A percentile compares a stretch with the other conserved stretches of the same genome.
These are phyloP conservation scores for Serranus cabrilla DNA, from an alignment of 2,797 vertebrate species.

Conservation along the genomic window DNA sequence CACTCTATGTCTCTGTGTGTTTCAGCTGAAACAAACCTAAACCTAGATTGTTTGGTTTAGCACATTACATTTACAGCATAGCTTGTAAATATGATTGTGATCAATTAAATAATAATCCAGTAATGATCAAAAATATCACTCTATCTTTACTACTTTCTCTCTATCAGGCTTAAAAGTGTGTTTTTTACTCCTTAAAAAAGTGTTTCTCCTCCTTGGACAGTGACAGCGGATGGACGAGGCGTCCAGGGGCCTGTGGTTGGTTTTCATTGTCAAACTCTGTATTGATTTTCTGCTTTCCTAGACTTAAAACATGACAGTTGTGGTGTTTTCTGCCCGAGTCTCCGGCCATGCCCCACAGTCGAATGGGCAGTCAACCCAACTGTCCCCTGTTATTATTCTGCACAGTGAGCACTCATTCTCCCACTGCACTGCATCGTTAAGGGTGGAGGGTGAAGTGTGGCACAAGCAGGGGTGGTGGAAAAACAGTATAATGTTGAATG, in stretches of 20 bases:
- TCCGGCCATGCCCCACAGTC: conserved; percentile 28
- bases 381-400: conserved; percentile 41
- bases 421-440: conserved; percentile 17
- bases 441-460: conserved; percentile 10
- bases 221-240: neutral
- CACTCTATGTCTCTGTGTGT: neutral
- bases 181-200: neutral
- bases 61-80: neutral
- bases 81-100: neutral
- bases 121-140: conserved; percentile 11
- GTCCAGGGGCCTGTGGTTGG: conserved; percentile 14
- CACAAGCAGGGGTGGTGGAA: neutral
- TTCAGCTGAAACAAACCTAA: neutral
- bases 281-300: conserved; percentile 44
- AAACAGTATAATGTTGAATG: conserved; percentile 15
- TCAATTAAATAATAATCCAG: neutral
- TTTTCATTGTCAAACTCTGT: conserved; percentile 30
- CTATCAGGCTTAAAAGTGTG: neutral
- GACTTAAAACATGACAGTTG: conserved; percentile 36
- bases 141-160: neutral
- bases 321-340: conserved; percentile 38
- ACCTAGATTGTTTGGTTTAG: conserved; percentile 8
- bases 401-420: conserved; percentile 28
- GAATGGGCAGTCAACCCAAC: conserved; percentile 36
- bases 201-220: neutral